Evolutionary conservation across 2,888 invertebrate genomes (phyloP), one percentile per base, ranked within the genome.

Genomic region (Ellobium chinense): DNA sequence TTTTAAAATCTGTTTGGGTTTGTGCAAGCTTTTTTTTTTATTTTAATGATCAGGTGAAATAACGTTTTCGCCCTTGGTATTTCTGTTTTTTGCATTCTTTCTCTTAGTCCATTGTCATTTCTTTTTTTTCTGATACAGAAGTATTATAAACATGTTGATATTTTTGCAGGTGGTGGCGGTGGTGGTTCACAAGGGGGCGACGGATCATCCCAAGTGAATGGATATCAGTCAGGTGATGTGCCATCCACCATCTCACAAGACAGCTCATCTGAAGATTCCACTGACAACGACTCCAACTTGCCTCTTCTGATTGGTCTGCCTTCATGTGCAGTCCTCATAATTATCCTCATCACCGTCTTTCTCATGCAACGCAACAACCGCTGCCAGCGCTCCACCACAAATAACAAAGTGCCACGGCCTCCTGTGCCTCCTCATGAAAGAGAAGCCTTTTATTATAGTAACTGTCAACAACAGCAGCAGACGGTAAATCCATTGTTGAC

Each of bases 261-360:
- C 34, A 39, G 14, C 24, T 78, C 82, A 34, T 62, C 77, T 5
- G 46, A 75, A 46, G 46, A 70, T 5, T 79, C 82, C 14, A 72
- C 79, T 34, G 68, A 74, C 37, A 31, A 56, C 63, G 83, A 82
- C 81, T 84, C 85, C 69, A 89, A 89, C 80, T 84, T 91, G 81
- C 89, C 91, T n/a, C 84, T 91, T 34, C 88, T 89, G 78, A 89
- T 91, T 46, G 90, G 88, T 29, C 84, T 91, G 65, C 91, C 91
- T 14, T 86, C 89, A 2, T 88, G 88, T 72, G 84, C 89, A 31
- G 83, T 88, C 34, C 76, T 91, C 60, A 81, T 91, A 62, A 75
- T 91, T 7, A 87, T 91, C 69, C 84, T 87, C 7, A 83, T 86
- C 31, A 85, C 87, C 77, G 88, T 87, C 81, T 84, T 89, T 73